Evolutionary conservation across 2,797 vertebrate genomes (phyloP), one percentile per base, ranked within the genome.

Genomic region (Lemur catta): DNA sequence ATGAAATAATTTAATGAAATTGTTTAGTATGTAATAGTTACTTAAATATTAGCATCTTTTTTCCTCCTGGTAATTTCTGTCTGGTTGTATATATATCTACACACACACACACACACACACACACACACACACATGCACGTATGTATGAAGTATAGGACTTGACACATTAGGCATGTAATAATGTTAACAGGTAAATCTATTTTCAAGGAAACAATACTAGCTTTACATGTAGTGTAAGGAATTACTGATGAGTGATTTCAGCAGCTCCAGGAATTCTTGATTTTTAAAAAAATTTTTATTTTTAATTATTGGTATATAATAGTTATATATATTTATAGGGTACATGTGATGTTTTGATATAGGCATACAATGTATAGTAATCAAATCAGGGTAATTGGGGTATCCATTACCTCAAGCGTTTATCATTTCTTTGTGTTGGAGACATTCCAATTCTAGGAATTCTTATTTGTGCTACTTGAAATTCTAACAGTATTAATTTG

Each of bases 401-500:
- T 59, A 26, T 59, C 24, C 24, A 28, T 59, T 28, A 12, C 57
- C 24, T 11, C 57, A 59, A 59, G 57, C 57, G 28, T 59, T 59
- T 59, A 59, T 59, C 57, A 59, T 59, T 59, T 59, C 10, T 59
- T 59, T 28, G 57, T 26, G 57, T 59, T 59, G 59, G 57, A 26
- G 10, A 59, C 57, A 26, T 59, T 59, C 24, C 24, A 26, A 26
- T 59, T 57, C 57, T 59, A 59, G 57, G 57, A 59, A 26, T 59
- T 59, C 35, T 59, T 52, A 50, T 89, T 84, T 67, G 41, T 76
- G 8, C 11, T 71, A 46, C 38, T 88, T 80, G 50, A 71, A 72
- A 89, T 94, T 86, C 52, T 90, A 89, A 63, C 24, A 74, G 35
- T 75, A n/a, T 75, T 74, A 87, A 65, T 79, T 85, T 89, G 63